Conservation (phyloP, 2,888 invertebrate genomes). For the Parnassius orleans region DNA sequence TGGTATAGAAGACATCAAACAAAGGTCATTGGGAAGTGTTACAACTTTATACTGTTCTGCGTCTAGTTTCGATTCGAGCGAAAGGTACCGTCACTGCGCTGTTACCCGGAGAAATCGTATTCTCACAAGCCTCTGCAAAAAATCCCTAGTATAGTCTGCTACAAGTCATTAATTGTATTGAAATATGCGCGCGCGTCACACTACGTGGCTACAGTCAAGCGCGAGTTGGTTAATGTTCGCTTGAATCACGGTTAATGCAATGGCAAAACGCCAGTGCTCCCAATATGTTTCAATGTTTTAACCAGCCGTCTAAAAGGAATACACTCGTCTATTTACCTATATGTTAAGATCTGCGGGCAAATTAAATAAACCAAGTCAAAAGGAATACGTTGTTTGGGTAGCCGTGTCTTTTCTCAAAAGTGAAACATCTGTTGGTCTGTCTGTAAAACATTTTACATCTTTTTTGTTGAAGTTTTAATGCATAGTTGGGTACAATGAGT, state of each 20-base stretch:
- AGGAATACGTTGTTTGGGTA: slow-evolving; percentile 23
- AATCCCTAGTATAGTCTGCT: slow-evolving; percentile 53
- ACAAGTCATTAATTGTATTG: slow-evolving; percentile 36
- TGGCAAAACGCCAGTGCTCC: slow-evolving; percentile 65
- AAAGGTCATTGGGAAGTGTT: slow-evolving; percentile 76
- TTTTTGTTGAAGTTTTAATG: slow-evolving; percentile 22
- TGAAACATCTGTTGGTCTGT: slow-evolving; percentile 25
- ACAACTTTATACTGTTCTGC: slow-evolving; percentile 65
- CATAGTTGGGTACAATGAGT: slow-evolving; percentile 17
- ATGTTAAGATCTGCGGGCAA: slow-evolving; percentile 25
- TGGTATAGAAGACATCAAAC: slow-evolving; percentile 52
- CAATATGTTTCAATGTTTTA: slow-evolving; percentile 47
- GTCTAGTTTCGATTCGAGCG: slow-evolving; percentile 71
- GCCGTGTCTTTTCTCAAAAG: slow-evolving; percentile 24
- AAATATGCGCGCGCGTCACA: slow-evolving; percentile 26
- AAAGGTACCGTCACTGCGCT: slow-evolving; percentile 67
- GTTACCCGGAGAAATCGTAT: slow-evolving; percentile 75
- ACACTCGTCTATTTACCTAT: slow-evolving; percentile 28
- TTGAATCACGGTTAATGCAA: slow-evolving; percentile 47
- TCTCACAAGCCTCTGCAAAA: slow-evolving; percentile 68
- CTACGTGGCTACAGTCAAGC: slow-evolving; percentile 16
- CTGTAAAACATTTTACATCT: slow-evolving; percentile 23
- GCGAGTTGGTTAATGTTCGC: slow-evolving; percentile 10
- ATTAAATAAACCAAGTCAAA: slow-evolving; percentile 26
- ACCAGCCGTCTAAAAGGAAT: slow-evolving; percentile 38